A percentile compares a stretch with the other conserved stretches of the same genome.
Conservation (phyloP, 1,140 invertebrate species). For the Cydia amplana region DNA sequence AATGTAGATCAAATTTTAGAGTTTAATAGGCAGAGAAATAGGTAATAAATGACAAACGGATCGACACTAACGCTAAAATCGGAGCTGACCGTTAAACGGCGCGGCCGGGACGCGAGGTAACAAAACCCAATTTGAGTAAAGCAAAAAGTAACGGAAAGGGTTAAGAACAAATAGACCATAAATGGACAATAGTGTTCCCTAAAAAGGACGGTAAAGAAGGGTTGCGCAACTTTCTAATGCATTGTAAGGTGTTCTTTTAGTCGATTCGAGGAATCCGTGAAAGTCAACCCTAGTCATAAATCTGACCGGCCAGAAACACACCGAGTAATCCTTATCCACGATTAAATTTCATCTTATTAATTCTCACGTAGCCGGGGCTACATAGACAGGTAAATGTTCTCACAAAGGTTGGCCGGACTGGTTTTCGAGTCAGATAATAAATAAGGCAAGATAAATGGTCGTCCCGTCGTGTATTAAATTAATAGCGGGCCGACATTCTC, state of each 20-base stretch:
- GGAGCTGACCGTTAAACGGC: slow-evolving; percentile 17
- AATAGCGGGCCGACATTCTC: slow-evolving; percentile 64
- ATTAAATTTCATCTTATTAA: slow-evolving; percentile 43
- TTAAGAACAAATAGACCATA: slow-evolving; percentile 58
- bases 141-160: slow-evolving; percentile 68
- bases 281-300: slow-evolving; percentile 58
- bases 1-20: slow-evolving; percentile 57
- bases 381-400: slow-evolving; percentile 53
- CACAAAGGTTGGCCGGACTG: slow-evolving; percentile 58
- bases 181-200: slow-evolving; percentile 62
- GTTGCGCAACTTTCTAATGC: slow-evolving; percentile 78
- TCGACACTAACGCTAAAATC: slow-evolving; percentile 14
- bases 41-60: slow-evolving; percentile 28
- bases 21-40: slow-evolving; percentile 34
- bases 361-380: slow-evolving; percentile 45
- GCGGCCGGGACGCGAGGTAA: slow-evolving; percentile 38
- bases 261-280: slow-evolving; percentile 67
- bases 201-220: slow-evolving; percentile 68
- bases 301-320: slow-evolving; percentile 33
- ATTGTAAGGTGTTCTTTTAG: slow-evolving; percentile 68
- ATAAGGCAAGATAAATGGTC: slow-evolving; percentile 77
- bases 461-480: slow-evolving; percentile 72
- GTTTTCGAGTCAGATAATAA: slow-evolving; percentile 74
- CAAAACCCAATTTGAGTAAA: slow-evolving; percentile 50
- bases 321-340: slow-evolving; percentile 38